phyloP scores from a whole-genome alignment of 1,140 invertebrate species.

The Scaptomyza pallida region DNA sequence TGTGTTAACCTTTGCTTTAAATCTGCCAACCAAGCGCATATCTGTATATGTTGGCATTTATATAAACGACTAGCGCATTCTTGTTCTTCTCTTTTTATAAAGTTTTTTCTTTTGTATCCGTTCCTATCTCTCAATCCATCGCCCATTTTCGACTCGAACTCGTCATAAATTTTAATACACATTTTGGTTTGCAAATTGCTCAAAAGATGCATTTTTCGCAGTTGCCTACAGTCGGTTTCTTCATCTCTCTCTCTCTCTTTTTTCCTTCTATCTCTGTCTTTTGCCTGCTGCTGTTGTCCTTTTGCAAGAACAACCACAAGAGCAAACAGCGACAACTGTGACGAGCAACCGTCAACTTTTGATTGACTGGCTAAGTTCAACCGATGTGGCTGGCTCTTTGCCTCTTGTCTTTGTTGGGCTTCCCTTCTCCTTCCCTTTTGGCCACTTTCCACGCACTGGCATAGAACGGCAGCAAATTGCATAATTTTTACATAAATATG shows the following conservation, averaged over 20 bases:
- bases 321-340: conserved; percentile 69
- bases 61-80: background rate
- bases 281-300: conserved; percentile 48
- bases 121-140: conserved; percentile 54
- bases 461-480: conserved; percentile 76
- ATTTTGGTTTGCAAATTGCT: conserved; percentile 82
- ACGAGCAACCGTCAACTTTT: conserved; percentile 75
- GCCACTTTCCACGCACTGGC: conserved; percentile 57
- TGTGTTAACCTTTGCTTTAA: background rate
- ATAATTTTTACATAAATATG: conserved; percentile 83
- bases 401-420: conserved; percentile 10
- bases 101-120: conserved; percentile 23
- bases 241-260: background rate
- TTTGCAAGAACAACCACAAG: conserved; percentile 35
- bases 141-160: conserved; percentile 59
- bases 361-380: conserved; percentile 79
- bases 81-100: background rate
- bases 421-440: conserved; percentile 15
- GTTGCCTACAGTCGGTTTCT: conserved; percentile 18
- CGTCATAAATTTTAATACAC: conserved; percentile 82
- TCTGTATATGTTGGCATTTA: background rate
- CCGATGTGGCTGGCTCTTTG: conserved; percentile 59
- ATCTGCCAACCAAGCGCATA: background rate
- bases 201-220: conserved; percentile 74
- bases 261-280: background rate